Evolutionary conservation across 2,113 vertebrate species (phyloP).

Genomic region (Egretta garzetta): DNA sequence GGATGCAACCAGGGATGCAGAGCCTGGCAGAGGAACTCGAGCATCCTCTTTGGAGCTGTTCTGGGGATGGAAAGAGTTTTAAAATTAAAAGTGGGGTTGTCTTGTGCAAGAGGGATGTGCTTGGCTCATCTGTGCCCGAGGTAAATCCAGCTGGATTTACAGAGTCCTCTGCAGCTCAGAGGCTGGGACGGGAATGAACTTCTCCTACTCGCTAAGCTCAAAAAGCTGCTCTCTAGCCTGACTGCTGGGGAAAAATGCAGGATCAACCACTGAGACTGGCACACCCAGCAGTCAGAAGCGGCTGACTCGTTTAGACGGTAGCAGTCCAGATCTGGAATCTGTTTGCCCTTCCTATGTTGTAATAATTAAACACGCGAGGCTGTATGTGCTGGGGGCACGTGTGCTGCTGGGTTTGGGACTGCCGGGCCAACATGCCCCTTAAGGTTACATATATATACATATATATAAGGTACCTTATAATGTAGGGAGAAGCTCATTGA

Average conservation of each 20-base stretch:
- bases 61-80: not conserved
- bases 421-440: rapidly evolving
- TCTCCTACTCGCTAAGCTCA: not conserved
- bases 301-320: not conserved
- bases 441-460: no score
- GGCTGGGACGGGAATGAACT: not conserved
- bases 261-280: not conserved
- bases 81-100: not conserved
- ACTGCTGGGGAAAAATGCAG: not conserved
- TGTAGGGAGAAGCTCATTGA: rapidly evolving
- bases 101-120: not conserved
- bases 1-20: not conserved
- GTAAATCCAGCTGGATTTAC: not conserved
- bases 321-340: not conserved
- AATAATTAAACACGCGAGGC: not conserved
- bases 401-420: not conserved
- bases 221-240: not conserved
- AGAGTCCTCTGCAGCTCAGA: not conserved
- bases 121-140: not conserved
- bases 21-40: not conserved
- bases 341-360: not conserved
- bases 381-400: not conserved
- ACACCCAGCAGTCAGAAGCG: not conserved
- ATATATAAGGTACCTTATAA: not conserved
- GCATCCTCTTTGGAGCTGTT: not conserved